phyloP scores from a whole-genome alignment of 1,140 invertebrate species.

The Eriosoma lanigerum region DNA sequence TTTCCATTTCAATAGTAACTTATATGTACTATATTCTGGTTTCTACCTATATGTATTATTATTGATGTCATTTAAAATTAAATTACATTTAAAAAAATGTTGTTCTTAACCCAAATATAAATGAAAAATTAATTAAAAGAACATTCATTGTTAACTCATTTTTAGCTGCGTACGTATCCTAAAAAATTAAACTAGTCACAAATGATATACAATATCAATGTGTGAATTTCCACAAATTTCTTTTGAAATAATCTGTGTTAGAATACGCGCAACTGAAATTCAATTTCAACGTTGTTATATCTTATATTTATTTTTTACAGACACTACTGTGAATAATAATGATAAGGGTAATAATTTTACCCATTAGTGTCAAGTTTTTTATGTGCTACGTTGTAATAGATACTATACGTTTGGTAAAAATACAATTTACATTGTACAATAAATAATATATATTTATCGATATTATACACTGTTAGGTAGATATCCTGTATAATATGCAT shows the following conservation, averaged over 20 bases:
- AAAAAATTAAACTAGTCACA: too few relatives aligned
- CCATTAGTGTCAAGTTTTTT: neutral
- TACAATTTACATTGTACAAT: conserved; percentile 7
- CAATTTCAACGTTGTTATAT: neutral
- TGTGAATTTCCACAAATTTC: neutral
- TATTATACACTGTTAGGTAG: neutral
- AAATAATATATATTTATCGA: neutral
- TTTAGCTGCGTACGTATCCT: too few relatives aligned
- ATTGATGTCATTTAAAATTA: too few relatives aligned
- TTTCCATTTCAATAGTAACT: too few relatives aligned
- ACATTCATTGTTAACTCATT: too few relatives aligned
- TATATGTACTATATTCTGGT: too few relatives aligned
- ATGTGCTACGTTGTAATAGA: neutral
- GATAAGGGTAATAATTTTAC: conserved; percentile 6
- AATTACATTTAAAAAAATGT: too few relatives aligned
- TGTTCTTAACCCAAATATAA: too few relatives aligned
- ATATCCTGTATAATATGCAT: neutral
- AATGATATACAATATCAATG: too few relatives aligned
- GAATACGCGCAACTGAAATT: neutral
- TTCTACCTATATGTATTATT: too few relatives aligned
- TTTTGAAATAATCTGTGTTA: neutral
- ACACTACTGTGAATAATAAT: conserved; percentile 2
- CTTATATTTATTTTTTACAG: neutral
- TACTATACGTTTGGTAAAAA: neutral
- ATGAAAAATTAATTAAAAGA: too few relatives aligned